phyloP scores from a whole-genome alignment of 2,113 vertebrate genomes.

The Aegotheles bennettii region DNA sequence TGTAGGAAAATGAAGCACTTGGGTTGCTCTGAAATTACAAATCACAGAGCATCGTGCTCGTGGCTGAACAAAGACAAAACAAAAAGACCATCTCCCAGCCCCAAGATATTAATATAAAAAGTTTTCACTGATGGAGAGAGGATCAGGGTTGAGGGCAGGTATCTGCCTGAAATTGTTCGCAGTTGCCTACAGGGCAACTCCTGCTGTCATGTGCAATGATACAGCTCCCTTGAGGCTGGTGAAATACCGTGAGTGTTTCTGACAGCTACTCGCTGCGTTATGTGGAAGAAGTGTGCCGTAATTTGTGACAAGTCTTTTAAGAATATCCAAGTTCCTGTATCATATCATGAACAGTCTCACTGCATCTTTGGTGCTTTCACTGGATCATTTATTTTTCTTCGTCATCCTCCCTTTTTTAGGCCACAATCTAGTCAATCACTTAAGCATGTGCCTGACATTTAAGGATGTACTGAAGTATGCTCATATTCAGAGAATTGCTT shows the following conservation, averaged over 20 bases:
- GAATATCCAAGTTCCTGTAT: neutral
- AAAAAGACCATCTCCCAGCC: neutral
- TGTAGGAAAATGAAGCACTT: neutral
- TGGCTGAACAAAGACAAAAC: neutral
- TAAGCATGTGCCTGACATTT: neutral
- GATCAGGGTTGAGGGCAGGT: neutral
- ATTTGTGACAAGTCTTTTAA: neutral
- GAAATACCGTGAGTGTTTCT: neutral
- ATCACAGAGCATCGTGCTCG: neutral
- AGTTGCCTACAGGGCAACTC: neutral
- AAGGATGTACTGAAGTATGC: neutral
- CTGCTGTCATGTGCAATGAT: neutral
- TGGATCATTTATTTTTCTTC: neutral
- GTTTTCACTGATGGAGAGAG: neutral
- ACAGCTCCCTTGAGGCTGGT: neutral
- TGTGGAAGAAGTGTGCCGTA: neutral
- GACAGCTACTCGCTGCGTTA: neutral
- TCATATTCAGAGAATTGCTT: neutral
- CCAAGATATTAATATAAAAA: neutral
- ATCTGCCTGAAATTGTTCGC: neutral
- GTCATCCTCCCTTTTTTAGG: neutral
- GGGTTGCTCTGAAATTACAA: neutral
- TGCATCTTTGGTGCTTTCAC: neutral
- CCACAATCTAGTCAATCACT: neutral
- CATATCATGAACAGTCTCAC: too few species aligned